Conservation (phyloP, 1,140 invertebrate genomes). For the Callitettix versicolor region DNA sequence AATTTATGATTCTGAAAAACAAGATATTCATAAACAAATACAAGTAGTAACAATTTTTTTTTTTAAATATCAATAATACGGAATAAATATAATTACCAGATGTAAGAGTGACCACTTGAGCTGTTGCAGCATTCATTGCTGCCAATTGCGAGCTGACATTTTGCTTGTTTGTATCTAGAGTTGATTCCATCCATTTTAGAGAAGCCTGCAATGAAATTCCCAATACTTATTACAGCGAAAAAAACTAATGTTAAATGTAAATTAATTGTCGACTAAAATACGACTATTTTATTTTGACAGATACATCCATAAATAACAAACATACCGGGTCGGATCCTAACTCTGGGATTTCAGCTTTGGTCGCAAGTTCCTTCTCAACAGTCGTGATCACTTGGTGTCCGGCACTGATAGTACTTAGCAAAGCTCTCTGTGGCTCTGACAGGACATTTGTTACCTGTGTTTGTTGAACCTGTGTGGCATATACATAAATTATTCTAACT, state of each 20-base stretch:
- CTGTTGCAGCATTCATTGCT: constrained; percentile 98
- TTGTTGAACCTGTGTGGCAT: constrained; percentile 74
- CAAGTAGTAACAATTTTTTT: too few relatives aligned
- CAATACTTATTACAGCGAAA: too few relatives aligned
- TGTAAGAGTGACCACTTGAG: constrained; percentile 92
- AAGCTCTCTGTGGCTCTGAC: constrained; percentile 80
- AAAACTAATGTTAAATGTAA: too few relatives aligned
- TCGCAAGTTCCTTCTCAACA: constrained; percentile 71
- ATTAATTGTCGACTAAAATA: too few relatives aligned
- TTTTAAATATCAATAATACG: neutral
- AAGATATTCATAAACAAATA: too few relatives aligned
- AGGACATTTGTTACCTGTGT: constrained; percentile 73
- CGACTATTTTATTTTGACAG: too few relatives aligned
- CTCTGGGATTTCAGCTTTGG: constrained; percentile 61
- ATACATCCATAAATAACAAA: too few relatives aligned
- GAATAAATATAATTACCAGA: constrained; percentile 44
- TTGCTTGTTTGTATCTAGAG: constrained; percentile 90
- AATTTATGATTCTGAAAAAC: too few relatives aligned
- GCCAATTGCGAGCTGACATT: constrained; percentile 93
- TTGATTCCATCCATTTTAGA: constrained; percentile 86
- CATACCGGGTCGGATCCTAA: constrained; percentile 64
- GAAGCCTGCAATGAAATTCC: too few relatives aligned
- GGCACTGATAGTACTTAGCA: constrained; percentile 79
- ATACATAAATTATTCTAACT: too few relatives aligned
- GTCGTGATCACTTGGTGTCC: constrained; percentile 76